Evolutionary conservation across 1,140 invertebrate species (phyloP).

Genomic region (Laupala kohalensis): DNA sequence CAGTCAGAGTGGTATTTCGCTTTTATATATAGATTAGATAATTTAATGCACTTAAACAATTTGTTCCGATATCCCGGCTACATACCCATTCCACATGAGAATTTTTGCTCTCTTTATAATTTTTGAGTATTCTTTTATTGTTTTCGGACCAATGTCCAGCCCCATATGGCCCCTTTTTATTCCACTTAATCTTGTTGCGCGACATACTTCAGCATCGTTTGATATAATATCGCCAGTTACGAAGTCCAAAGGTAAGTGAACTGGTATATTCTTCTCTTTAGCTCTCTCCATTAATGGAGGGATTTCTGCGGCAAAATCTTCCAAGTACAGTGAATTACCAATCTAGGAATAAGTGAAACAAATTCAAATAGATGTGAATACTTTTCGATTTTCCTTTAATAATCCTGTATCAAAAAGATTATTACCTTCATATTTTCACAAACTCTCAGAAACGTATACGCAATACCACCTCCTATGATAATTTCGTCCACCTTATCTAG

Average conservation of each 20-base stretch:
- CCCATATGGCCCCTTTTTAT: slow-evolving; percentile 91
- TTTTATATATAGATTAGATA: too few species aligned
- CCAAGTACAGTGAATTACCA: slow-evolving; percentile 84
- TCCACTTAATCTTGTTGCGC: slow-evolving; percentile 65
- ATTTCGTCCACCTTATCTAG: slow-evolving; percentile 97
- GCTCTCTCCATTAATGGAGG: slow-evolving; percentile 83
- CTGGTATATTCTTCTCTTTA: slow-evolving; percentile 78
- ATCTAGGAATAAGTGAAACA: slow-evolving; percentile 55
- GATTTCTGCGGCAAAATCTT: slow-evolving; percentile 92
- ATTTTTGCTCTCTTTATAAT: slow-evolving; percentile 81
- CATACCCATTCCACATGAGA: slow-evolving; percentile 98
- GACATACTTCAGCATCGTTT: slow-evolving; percentile 71
- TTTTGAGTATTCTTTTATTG: slow-evolving; percentile 57
- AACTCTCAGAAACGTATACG: slow-evolving; percentile 96
- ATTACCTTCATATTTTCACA: slow-evolving; percentile 78
- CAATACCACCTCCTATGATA: slow-evolving; percentile 99
- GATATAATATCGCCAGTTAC: slow-evolving; percentile 92
- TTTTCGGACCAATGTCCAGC: slow-evolving; percentile 85
- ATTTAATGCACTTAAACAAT: too few species aligned
- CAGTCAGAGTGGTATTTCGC: too few species aligned
- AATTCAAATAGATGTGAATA: not conserved
- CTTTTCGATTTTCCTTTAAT: too few species aligned
- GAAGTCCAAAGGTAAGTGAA: slow-evolving; percentile 94
- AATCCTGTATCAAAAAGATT: not conserved
- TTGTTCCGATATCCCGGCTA: too few species aligned